A percentile compares a stretch with the other conserved stretches of the same genome.
Conservation (phyloP, 2,888 invertebrate genomes). For the Galerucella nymphaeae region DNA sequence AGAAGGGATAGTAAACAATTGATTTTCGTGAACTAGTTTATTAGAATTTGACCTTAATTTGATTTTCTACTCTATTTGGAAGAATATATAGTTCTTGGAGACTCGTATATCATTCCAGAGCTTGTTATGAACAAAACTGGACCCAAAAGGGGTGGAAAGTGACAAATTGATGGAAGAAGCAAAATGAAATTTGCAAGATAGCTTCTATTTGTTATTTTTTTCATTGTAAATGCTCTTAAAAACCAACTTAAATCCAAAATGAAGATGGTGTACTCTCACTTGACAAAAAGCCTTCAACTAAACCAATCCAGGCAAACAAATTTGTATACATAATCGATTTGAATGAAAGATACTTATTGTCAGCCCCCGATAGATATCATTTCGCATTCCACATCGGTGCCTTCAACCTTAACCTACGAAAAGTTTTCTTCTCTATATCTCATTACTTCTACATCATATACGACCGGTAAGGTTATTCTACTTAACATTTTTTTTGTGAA, state of each 20-base stretch:
- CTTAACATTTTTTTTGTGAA: conserved; percentile 21
- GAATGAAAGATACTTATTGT: background rate
- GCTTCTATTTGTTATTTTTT: too few species aligned
- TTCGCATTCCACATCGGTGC: conserved; percentile 16
- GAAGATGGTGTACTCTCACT: too few species aligned
- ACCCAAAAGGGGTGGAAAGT: background rate
- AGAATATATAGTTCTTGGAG: conserved; percentile 5
- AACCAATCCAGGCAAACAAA: too few species aligned
- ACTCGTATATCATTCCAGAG: background rate
- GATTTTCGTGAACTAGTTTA: background rate
- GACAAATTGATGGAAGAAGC: background rate
- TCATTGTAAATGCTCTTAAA: too few species aligned
- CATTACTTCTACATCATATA: conserved; percentile 30
- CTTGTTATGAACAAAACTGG: background rate
- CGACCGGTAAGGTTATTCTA: conserved; percentile 22
- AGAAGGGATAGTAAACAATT: background rate
- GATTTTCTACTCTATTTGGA: background rate
- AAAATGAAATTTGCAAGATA: too few species aligned
- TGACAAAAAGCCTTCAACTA: too few species aligned
- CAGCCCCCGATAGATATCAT: background rate
- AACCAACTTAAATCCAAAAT: too few species aligned
- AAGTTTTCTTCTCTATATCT: conserved; percentile 18
- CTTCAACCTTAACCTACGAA: conserved; percentile 24
- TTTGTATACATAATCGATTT: background rate
- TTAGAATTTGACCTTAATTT: conserved; percentile 8